phyloP scores from a whole-genome alignment of 2,888 invertebrate genomes.

The Conchocele bisecta region DNA sequence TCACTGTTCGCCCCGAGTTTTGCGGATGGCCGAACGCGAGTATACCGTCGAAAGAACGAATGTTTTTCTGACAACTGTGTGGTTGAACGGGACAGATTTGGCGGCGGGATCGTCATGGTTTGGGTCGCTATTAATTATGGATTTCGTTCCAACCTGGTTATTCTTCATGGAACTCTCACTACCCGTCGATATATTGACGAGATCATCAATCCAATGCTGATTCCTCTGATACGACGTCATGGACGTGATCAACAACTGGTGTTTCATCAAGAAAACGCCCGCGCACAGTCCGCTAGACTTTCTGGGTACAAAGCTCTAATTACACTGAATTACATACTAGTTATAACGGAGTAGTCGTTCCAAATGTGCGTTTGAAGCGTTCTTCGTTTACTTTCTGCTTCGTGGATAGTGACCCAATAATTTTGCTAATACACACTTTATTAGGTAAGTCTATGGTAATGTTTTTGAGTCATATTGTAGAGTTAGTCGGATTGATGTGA shows the following conservation, averaged over 20 bases:
- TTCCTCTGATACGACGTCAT: conserved; percentile 6
- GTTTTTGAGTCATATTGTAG: background rate
- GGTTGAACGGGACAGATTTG: background rate
- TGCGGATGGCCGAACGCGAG: background rate
- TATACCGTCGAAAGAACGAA: conserved; percentile 7
- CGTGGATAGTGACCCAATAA: too few relatives aligned
- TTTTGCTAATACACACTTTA: too few relatives aligned
- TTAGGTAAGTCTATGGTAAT: too few relatives aligned
- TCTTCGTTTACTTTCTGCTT: too few relatives aligned
- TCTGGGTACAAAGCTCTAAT: too few relatives aligned
- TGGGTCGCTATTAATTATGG: conserved; percentile 4
- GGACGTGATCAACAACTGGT: background rate
- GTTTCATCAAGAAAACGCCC: conserved; percentile 18
- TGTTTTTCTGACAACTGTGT: conserved; percentile 14
- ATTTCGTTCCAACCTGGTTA: conserved; percentile 4
- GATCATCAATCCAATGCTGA: background rate
- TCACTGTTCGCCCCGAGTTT: conserved; percentile 5
- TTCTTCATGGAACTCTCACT: conserved; percentile 3
- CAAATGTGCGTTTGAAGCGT: too few relatives aligned
- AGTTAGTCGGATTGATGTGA: background rate
- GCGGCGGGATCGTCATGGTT: conserved; percentile 6
- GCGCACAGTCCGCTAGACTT: background rate
- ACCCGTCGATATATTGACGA: conserved; percentile 3
- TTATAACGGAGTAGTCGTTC: too few relatives aligned
- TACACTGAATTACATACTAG: too few relatives aligned